These are phyloP conservation scores for Microtus pennsylvanicus DNA, from an alignment of 2,113 vertebrate species.

Conservation along the genomic window DNA sequence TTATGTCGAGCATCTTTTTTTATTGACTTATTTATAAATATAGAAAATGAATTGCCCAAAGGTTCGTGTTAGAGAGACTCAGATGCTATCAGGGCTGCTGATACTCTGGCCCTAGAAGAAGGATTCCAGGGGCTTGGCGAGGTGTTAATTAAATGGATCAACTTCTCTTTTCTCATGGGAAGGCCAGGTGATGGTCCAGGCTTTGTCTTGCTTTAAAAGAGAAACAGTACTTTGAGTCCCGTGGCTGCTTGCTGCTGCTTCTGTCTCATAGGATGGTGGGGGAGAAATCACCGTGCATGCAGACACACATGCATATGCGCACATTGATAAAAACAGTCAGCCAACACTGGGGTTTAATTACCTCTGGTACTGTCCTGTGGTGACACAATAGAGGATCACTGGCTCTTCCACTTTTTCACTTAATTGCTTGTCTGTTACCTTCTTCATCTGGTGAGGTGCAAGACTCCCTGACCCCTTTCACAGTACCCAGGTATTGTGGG, in stretches of 20 bases:
- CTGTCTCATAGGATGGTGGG: not conserved
- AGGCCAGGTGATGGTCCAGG: not conserved
- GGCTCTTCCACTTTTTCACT: not conserved
- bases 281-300: not conserved
- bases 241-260: not conserved
- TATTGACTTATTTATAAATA: constrained; percentile 80
- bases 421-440: not conserved
- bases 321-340: not conserved
- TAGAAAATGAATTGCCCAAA: constrained; percentile 78
- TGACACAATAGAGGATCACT: not conserved
- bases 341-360: accelerated
- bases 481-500: not conserved
- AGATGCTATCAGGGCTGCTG: not conserved
- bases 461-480: too few species aligned
- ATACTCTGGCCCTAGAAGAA: constrained; percentile 17
- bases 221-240: not conserved
- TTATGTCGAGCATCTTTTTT: constrained; percentile 77
- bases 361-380: not conserved
- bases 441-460: not conserved
- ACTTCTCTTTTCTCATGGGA: not conserved
- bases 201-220: constrained; percentile 15
- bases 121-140: not conserved
- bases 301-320: too few species aligned
- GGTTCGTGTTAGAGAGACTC: constrained; percentile 48
- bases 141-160: constrained; percentile 49